phyloP scores from a whole-genome alignment of 2,888 invertebrate species.

The Imbricaverruca yamaguchii region DNA sequence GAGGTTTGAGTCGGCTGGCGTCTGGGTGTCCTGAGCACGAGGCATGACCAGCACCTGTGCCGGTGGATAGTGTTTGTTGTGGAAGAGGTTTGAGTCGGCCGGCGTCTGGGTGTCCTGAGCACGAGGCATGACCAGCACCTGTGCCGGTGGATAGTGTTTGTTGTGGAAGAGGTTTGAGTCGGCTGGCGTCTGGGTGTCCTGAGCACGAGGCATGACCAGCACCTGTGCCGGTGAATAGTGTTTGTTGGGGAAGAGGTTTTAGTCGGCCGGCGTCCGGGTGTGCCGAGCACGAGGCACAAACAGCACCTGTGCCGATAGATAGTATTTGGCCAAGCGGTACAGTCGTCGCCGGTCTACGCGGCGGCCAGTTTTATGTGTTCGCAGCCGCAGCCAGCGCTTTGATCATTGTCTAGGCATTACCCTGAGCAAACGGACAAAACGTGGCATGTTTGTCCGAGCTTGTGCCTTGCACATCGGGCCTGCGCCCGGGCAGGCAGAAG shows the following conservation, averaged over 20 bases:
- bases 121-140: no score
- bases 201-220: no score
- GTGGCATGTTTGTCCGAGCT: neutral
- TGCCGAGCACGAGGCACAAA: neutral
- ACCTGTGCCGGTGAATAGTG: no score
- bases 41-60: no score
- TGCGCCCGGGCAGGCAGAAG: neutral
- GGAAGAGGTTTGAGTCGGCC: no score
- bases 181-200: no score
- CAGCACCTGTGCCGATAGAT: neutral
- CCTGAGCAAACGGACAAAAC: conserved; percentile 6
- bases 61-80: no score
- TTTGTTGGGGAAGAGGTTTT: neutral
- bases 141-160: no score
- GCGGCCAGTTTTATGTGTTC: neutral
- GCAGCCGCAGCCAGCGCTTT: neutral
- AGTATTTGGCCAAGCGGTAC: neutral
- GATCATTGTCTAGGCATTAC: neutral
- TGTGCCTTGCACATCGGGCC: neutral
- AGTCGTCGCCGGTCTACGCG: neutral
- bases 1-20: no score
- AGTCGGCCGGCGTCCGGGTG: neutral
- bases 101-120: no score
- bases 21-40: no score
- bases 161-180: no score